Conservation (phyloP, 2,113 vertebrate species). For the Trachemys scripta region DNA sequence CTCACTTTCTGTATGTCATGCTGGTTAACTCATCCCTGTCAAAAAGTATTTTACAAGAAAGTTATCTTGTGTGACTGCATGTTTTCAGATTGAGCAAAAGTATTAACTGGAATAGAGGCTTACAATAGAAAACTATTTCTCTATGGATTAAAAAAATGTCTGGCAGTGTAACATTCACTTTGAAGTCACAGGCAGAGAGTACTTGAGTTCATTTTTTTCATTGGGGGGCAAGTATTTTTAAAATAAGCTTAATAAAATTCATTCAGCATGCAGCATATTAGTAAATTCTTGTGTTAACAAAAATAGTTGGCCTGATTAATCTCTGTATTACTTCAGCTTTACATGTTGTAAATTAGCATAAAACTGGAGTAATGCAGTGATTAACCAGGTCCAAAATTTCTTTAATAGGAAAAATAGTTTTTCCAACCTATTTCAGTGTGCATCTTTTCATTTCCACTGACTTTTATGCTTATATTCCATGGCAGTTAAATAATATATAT, state of each 20-base stretch:
- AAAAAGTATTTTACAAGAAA: neutral
- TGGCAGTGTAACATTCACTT: neutral
- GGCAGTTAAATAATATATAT: neutral
- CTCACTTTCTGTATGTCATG: neutral
- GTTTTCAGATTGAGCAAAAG: neutral
- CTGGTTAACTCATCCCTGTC: neutral
- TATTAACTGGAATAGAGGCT: conserved; percentile 14
- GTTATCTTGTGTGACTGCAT: neutral
- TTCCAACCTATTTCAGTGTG: neutral
- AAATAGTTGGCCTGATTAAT: neutral
- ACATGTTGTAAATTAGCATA: neutral
- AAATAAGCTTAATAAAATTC: neutral
- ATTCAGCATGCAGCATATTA: neutral
- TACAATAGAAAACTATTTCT: conserved; percentile 5
- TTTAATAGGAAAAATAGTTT: rapidly evolving
- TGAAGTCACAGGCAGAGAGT: conserved; percentile 13
- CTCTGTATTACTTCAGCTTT: neutral
- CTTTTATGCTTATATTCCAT: neutral
- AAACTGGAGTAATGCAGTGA: neutral
- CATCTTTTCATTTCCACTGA: neutral
- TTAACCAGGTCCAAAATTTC: neutral
- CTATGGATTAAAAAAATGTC: neutral
- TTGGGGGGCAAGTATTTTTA: neutral
- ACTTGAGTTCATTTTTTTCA: conserved; percentile 2
- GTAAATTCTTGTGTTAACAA: neutral